Evolutionary conservation across 1,140 invertebrate species (phyloP), one percentile per base, ranked within the genome.

Genomic region (Zaprionus camerounensis): DNA sequence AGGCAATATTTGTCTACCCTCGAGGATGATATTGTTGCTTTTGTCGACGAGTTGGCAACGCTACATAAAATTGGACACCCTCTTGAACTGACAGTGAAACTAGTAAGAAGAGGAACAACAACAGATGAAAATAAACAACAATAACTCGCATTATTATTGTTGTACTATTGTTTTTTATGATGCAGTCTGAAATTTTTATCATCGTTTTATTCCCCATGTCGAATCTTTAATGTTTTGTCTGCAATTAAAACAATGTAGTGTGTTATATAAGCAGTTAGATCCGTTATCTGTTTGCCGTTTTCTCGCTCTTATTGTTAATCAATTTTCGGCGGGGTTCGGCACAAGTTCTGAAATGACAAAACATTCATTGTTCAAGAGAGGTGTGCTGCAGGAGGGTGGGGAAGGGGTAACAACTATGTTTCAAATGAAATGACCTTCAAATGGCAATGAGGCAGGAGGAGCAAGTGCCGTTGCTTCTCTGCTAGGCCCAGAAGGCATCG

Each of bases 401-500:
- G 31, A 34, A 3, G 31, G 41, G 41, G 41, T 3, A 46, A 46
- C 41, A 46, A 46, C 41, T 17, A 17, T 46, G 41, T 69, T 69
- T 28, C 53, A 12, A 56, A 53, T 12, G 26, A 34, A 44, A 38
- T 68, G 75, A 84, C 84, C 84, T 87, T 87, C 84, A 71, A 41
- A 76, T 88, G 84, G 84, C 84, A 78, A 84, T 87, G 84, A 73
- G 26, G 57, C 78, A 46, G 31, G 31, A 62, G 78, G 68, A 73
- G 68, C 78, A 77, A 73, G 36, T 63, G 67, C 58, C 67, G 72
- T 67, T 71, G 79, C 74, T 63, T 66, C 71, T 64, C 44, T 41
- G 46, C 26, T 61, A 61, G 69, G 62, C 74, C 69, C 62, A 76
- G 62, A 67, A 62, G 68, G 69, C 62, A 72, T 63, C 64, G 67